Evolutionary conservation across 2,113 vertebrate genomes (phyloP), one percentile per base, ranked within the genome.

Genomic region (Acinonyx jubatus): DNA sequence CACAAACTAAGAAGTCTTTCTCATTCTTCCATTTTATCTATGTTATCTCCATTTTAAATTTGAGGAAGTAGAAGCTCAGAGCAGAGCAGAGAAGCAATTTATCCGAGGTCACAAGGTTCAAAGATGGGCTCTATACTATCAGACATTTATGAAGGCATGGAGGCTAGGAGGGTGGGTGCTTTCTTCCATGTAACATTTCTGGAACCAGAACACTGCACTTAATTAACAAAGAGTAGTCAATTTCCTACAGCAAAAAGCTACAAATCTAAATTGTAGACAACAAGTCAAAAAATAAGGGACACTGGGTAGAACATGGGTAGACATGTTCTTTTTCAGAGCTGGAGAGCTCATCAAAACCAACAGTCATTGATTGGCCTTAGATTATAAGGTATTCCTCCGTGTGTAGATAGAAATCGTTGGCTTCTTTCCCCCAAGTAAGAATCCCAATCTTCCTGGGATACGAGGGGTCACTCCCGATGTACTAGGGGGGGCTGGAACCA

Each of bases 371-470:
- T 0, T 50, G 45, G 36, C 63, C 89, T 29, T 79, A 15, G 36
- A 73, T 45, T 48, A 15, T 27, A 69, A 52, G 27, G 38, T 21
- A 10, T 6, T 29, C 36, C 41, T 84, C 52, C 18, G 15, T 1
- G 3, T 5, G 0, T 0, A 68, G 88, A 55, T n/a, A 29, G 3
- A 38, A 89, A 57, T 52, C 33, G 0, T 2, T 10, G 15, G 45
- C 25, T 93, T 85, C 86, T n/a, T 23, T 83, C 36, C 23, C 55
- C 65, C 65, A 38, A 85, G 41, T 36, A 9, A 66, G 33, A 41
- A 66, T 21, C 31, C 50, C 65, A n/a, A 2, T 25, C 65, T 81
- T 81, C n/a, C 83, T 19, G 65, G 66, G 63, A 25, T 25, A 80
- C 9, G 21, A 7, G 10, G 3, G 25, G 66, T 29, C 36, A 41